Base-by-base conservation (phyloP, 2,888 invertebrate species). In the Halictus ligatus region DNA sequence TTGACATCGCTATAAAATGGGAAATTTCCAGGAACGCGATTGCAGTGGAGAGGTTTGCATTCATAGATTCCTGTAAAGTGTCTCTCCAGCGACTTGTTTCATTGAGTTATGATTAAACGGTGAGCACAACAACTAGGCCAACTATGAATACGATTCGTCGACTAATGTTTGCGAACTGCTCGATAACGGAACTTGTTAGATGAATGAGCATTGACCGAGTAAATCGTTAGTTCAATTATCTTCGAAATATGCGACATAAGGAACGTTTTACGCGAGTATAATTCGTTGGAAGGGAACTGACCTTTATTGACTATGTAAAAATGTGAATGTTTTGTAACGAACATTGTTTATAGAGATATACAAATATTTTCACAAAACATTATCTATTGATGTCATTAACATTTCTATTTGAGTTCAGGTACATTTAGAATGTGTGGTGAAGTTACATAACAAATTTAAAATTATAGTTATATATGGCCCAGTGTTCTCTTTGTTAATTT, bases 101-200 rank as follows among this genome's bases (percentile, higher is more conserved):
- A 46, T 35, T 21, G 50, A 60, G 21, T 50, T 48, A 60, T 54
- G 78, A 84, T 84, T 81, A 84, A 81, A 81, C 81, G 43, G 50
- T 15, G 72, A 58, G 72, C 60, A 72, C 75, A 64, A 54, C 81
- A 78, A 81, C 71, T 60, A 75, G 77, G 78, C 81, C 29, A 81
- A 84, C 84, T 78, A 78, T 75, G 84, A 75, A 78, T 81, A 67
- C 84, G 81, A 81, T 78, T 35, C 35, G 35, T 35, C 35, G 2
- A 35, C 2, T 35, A 35, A 35, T 0, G 35, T 35, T 88, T 86
- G 83, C 74, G 75, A 48, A 86, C 80, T 81, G 84, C 81, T 86
- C 83, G 80, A 84, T 81, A 75, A 75, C 69, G 72, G 86, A 80
- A 75, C 64, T 72, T 35, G 73, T 80, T 81, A 75, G 81, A 80